Conservation (phyloP, 2,113 vertebrate species). For the Motacilla alba region DNA sequence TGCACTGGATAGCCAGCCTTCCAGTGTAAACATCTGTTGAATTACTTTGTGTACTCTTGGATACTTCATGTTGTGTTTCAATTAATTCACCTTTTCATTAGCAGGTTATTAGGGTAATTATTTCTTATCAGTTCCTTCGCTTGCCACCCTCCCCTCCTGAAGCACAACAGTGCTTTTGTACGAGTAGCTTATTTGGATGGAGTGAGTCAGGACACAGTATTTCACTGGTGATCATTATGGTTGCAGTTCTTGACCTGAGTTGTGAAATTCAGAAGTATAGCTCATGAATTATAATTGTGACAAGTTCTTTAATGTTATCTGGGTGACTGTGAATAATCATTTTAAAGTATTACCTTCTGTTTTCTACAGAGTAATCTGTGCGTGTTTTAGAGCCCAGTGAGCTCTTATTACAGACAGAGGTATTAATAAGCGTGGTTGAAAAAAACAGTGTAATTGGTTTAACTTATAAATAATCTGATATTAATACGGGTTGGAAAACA, state of each 20-base stretch:
- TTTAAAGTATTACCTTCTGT: neutral
- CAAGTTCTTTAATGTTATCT: neutral
- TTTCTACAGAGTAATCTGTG: neutral
- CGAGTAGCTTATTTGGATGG: neutral
- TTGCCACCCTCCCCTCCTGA: neutral
- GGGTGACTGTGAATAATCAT: neutral
- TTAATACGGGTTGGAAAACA: neutral
- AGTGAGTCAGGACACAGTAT: neutral
- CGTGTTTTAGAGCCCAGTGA: neutral
- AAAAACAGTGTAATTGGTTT: neutral
- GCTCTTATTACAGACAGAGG: neutral
- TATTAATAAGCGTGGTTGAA: neutral
- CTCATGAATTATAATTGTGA: neutral
- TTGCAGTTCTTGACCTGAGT: neutral
- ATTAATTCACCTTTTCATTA: constrained; percentile 34
- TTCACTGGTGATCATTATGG: neutral
- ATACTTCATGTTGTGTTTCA: neutral
- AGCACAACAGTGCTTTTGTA: neutral
- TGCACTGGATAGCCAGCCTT: neutral
- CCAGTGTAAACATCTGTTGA: neutral
- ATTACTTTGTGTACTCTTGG: neutral
- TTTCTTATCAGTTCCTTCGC: constrained; percentile 1
- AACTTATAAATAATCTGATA: neutral
- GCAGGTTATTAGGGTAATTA: neutral
- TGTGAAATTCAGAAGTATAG: neutral